Evolutionary conservation across 2,888 invertebrate genomes (phyloP), one percentile per base, ranked within the genome.

Genomic region (Eutolmus rufibarbis): DNA sequence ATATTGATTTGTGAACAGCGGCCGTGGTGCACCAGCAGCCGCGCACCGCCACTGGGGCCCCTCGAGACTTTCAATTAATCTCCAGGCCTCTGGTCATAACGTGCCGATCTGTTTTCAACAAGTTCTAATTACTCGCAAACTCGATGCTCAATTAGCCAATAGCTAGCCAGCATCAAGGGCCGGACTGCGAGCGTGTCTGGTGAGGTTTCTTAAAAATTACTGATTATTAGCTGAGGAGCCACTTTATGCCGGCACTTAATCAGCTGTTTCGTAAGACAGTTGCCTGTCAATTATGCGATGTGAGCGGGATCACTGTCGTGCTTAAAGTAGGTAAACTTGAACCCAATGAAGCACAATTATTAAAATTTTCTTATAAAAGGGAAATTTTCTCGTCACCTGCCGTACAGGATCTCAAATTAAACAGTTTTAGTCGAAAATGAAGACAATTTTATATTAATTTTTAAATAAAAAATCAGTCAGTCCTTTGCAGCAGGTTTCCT

Each of bases 51-150:
- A 79, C 2, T 51, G 46, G 79, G 46, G 79, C n/a, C 85, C 43
- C 19, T 74, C 57, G n/a, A 74, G 74, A 74, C 85, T 74, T 74
- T 74, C 85, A 85, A 85, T 85, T 85, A 85, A 85, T 85, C 74
- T 43, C 85, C 85, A 16, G 37, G 84, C 74, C 81, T 34, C 81
- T 31, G 56, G 81, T 34, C n/a, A 56, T 34, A 74, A 37, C 40
- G 84, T 84, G 84, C 5, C 84, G 84, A 66, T 84, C 84, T 74
- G 84, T 74, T 84, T 84, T 84, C 74, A 37, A 74, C 84, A 43
- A 74, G 66, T 74, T 84, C 43, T 84, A 84, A 84, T 84, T 84
- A 84, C 74, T 40, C 37, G 84, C n/a, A 31, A 84, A 34, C 66
- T 40, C 51, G 31, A 7, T 84, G 66, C 66, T 84, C 66, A 84